phyloP scores from a whole-genome alignment of 1,140 invertebrate genomes.

The Geopemphigus sp. region DNA sequence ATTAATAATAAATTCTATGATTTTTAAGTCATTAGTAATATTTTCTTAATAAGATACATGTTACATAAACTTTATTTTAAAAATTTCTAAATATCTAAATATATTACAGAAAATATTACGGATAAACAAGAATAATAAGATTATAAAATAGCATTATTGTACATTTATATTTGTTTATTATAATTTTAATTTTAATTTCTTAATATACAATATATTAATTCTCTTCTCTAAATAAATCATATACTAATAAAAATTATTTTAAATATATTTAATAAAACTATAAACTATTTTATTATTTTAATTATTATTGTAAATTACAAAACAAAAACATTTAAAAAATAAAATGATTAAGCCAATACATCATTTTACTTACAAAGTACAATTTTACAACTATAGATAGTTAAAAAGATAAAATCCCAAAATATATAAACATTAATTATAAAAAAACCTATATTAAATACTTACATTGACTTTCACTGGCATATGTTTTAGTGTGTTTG shows the following conservation, averaged over 20 bases:
- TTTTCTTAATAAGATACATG: not conserved
- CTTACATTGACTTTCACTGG: conserved; percentile 33
- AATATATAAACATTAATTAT: too few species aligned
- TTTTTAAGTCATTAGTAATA: not conserved
- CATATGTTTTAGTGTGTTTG: conserved; percentile 19
- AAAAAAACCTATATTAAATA: not conserved
- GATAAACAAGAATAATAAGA: not conserved
- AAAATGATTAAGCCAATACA: not conserved
- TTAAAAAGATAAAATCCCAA: not conserved
- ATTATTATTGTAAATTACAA: not conserved
- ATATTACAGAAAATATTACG: not conserved
- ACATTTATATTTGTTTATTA: too few species aligned
- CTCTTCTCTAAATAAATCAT: too few species aligned
- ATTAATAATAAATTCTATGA: not conserved
- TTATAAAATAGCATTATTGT: too few species aligned
- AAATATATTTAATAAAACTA: too few species aligned
- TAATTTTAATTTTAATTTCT: too few species aligned
- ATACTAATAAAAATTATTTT: too few species aligned
- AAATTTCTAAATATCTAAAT: not conserved
- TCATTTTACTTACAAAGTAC: too few species aligned
- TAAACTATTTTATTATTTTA: not conserved
- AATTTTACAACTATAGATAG: too few species aligned
- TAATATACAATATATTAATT: too few species aligned
- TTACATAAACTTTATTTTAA: not conserved
- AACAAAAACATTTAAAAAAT: not conserved